These are phyloP conservation scores for Philypnodon macrostomus DNA, from an alignment of 2,797 vertebrate species.

Conservation along the genomic window DNA sequence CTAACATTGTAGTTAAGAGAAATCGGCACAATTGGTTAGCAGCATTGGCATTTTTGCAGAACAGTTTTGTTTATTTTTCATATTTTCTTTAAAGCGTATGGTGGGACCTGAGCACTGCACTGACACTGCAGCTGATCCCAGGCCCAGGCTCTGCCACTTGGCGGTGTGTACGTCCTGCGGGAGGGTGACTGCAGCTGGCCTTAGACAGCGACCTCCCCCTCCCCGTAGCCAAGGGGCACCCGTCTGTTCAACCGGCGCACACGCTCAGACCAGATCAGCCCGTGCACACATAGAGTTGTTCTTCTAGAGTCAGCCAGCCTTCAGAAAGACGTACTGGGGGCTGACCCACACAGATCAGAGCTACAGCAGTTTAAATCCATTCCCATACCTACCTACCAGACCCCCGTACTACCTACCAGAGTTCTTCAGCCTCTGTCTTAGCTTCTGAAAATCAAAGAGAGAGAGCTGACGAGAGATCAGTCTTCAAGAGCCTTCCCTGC, in stretches of 20 bases:
- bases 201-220: constrained; percentile 75
- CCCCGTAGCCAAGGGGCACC: constrained; percentile 65
- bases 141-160: constrained; percentile 81
- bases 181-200: constrained; percentile 79
- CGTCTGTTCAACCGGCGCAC: constrained; percentile 72
- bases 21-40: constrained; percentile 65
- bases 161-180: constrained; percentile 80
- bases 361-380: constrained; percentile 66
- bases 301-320: constrained; percentile 68
- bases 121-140: constrained; percentile 77
- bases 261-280: constrained; percentile 76
- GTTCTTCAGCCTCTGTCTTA: constrained; percentile 80
- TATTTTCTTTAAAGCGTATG: constrained; percentile 83
- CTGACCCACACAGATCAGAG: constrained; percentile 74
- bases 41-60: constrained; percentile 66
- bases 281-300: constrained; percentile 75
- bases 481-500: constrained; percentile 80
- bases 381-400: constrained; percentile 69
- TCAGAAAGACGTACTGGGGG: constrained; percentile 74
- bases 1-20: constrained; percentile 50
- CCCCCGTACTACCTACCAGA: constrained; percentile 71
- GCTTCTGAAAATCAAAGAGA: constrained; percentile 79
- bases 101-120: constrained; percentile 79
- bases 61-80: constrained; percentile 81
- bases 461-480: constrained; percentile 82